Evolutionary conservation across 2,113 vertebrate species (phyloP), one percentile per base, ranked within the genome.

Genomic region (Otocyon megalotis): DNA sequence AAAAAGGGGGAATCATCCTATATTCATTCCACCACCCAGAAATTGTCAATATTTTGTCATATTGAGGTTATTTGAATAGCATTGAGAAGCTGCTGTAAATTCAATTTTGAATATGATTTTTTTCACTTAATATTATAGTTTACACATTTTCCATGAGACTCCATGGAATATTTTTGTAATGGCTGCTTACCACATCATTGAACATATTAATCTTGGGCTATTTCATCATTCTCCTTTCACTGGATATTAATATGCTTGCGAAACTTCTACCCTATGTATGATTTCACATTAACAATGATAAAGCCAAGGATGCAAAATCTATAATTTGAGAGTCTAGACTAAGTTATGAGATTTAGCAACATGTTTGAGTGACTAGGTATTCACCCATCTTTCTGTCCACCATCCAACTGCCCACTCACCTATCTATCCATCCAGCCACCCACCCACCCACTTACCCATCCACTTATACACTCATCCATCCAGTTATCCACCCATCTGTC

Each of bases 141-240:
- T 74, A 30, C 16, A 35, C 11, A 60, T 89, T 97, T 91, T 93
- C 35, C 53, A 63, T 95, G 28, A 32, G 58, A 48, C 63, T 90
- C 3, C 28, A 53, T 81, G 43, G 74, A 86, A 37, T 92, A 69
- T 58, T 82, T 91, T 60, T 76, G 26, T 53, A 63, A 58, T 74
- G 63, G 53, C 37, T 83, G 0, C 12, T 88, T 76, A 74, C 8
- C 32, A 93, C 76, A 87, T 56, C 50, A 50, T 67, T 93, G 54
- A 94, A 10, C 22, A 77, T 10, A 72, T 63, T 96, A 85, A 62
- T 43, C 71, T 35, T 83, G 56, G 50, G 19, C 26, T 74, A 53
- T 74, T 71, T 69, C 85, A 24, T 94, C 69, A 48, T 82, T 96
- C 37, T 88, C 48, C 28, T 71, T n/a, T 83, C 37, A 76, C 26